Evolutionary conservation across 2,888 invertebrate genomes (phyloP).

Genomic region (Leptinotarsa juncta): DNA sequence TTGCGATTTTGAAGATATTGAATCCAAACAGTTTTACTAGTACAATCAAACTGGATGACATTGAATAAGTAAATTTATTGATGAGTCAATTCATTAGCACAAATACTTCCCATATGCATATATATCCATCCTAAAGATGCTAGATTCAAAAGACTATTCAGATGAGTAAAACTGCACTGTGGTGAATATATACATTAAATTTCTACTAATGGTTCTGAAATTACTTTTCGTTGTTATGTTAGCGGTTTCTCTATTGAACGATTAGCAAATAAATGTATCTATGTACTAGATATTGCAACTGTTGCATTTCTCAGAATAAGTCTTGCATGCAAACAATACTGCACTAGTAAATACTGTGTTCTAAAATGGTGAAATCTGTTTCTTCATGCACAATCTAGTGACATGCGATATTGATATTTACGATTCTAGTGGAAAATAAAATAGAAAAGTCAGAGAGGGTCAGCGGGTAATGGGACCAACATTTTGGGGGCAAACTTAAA

Average conservation of each 20-base stretch:
- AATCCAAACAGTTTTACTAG: no score
- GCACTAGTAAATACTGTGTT: not conserved
- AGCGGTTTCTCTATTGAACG: not conserved
- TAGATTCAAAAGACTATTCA: no score
- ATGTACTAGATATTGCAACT: not conserved
- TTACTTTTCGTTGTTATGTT: not conserved
- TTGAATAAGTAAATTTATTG: not conserved
- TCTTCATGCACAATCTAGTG: constrained; percentile 1
- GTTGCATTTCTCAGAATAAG: not conserved
- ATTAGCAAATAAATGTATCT: no score
- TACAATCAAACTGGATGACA: no score
- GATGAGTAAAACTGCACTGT: no score
- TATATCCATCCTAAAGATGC: no score
- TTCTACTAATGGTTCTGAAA: not conserved
- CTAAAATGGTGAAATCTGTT: not conserved
- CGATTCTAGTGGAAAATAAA: not conserved
- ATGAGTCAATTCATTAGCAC: no score
- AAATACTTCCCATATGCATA: no score
- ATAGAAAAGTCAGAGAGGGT: not conserved
- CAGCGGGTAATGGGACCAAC: not conserved
- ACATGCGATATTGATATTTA: not conserved
- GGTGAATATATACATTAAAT: no score
- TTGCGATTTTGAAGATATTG: no score
- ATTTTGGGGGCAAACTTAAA: not conserved
- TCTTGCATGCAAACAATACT: not conserved